Evolutionary conservation across 2,888 invertebrate species (phyloP), one percentile per base, ranked within the genome.

Genomic region (Eupithecia subumbrata): DNA sequence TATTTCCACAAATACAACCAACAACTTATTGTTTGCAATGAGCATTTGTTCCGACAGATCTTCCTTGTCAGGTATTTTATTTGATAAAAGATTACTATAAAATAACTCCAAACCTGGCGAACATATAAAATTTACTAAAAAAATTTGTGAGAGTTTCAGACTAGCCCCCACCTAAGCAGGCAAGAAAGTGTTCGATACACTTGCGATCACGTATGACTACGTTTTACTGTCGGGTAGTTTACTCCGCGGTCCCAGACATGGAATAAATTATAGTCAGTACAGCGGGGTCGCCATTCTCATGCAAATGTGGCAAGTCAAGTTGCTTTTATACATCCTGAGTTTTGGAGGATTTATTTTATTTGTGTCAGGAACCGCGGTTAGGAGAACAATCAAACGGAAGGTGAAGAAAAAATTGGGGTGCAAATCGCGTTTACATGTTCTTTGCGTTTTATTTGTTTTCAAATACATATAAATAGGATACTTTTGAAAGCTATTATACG

Each of bases 191-290:
- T 68, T 52, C 71, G 56, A 72, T 76, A 74, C 75, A 71, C 56
- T 40, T 69, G 71, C 76, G 77, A 80, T 78, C 81, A 79, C 79
- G 81, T 80, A 77, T 75, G 76, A 74, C 72, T 71, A 73, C 79
- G 75, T 78, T 81, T 81, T 79, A 79, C 72, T 76, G 79, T 9
- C 64, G 76, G 45, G 67, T 69, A 76, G 78, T 76, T 78, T 74
- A 76, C 75, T 76, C 64, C 63, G 48, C 64, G 72, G 75, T 48
- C 60, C 7, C 56, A n/a, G 64, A 56, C 71, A 71, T 67, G 48
- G 64, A 70, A 74, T 64, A 72, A 64, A 72, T 66, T 34, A 64
- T 37, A 69, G 43, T 30, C 45, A 69, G 45, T 43, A 45, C 69
- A 11, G 25, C 45, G 43, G 60, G 60, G 25, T 67, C 56, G 70